phyloP scores from a whole-genome alignment of 2,797 vertebrate species.

The Syngnathus rostellatus region DNA sequence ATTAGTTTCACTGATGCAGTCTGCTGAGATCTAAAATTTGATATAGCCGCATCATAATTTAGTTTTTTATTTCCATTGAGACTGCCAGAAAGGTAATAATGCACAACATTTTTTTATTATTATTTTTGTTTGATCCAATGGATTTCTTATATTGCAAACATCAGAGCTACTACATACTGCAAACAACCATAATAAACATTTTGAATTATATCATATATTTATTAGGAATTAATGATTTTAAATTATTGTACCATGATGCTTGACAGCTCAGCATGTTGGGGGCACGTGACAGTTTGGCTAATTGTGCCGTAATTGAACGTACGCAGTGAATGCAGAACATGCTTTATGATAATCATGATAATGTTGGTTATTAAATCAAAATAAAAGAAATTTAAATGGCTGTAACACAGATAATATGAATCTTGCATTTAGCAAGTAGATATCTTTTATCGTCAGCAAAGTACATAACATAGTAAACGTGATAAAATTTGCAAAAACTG shows the following conservation, averaged over 20 bases:
- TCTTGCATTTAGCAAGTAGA: conserved; percentile 12
- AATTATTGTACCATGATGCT: no score
- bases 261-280: not conserved
- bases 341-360: not conserved
- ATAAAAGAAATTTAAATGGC: no score
- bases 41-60: not conserved
- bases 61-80: not conserved
- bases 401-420: not conserved
- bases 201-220: not conserved
- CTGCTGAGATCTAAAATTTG: not conserved
- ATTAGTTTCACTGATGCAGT: not conserved
- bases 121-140: no score
- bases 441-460: conserved; percentile 32
- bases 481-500: conserved; percentile 57
- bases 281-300: not conserved
- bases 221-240: not conserved
- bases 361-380: not conserved
- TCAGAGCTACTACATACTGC: not conserved
- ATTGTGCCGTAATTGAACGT: not conserved
- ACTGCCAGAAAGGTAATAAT: not conserved
- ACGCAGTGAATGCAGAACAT: not conserved
- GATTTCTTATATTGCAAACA: not conserved
- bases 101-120: no score
- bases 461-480: conserved; percentile 47
- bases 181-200: not conserved